A percentile compares a stretch with the other conserved stretches of the same genome.
phyloP scores from a whole-genome alignment of 2,888 invertebrate species.

The Harpalus rubripes region DNA sequence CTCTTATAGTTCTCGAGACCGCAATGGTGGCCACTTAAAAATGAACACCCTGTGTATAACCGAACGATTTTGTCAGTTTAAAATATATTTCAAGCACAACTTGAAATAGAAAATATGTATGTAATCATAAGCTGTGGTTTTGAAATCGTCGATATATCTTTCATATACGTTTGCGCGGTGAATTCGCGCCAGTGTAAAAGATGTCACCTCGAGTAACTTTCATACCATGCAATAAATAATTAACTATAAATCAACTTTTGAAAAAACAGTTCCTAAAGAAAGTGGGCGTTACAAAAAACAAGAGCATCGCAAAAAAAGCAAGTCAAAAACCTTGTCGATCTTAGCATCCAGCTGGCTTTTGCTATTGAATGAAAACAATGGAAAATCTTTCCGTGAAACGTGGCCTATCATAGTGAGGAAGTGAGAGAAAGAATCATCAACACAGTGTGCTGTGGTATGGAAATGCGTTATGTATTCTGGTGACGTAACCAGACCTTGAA shows the following conservation, averaged over 20 bases:
- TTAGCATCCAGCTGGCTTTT: neutral
- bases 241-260: neutral
- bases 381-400: constrained; percentile 51
- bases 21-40: no score
- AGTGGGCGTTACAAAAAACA: neutral
- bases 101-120: no score
- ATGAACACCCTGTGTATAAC: no score
- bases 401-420: constrained; percentile 29
- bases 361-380: constrained; percentile 46
- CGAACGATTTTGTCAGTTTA: no score
- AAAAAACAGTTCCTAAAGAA: neutral
- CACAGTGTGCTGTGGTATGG: constrained; percentile 12
- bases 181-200: no score
- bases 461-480: neutral
- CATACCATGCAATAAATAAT: no score
- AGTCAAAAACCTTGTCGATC: neutral
- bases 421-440: neutral
- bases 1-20: no score
- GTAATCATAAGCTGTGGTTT: no score
- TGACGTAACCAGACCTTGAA: constrained; percentile 15
- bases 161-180: no score
- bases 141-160: no score
- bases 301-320: neutral
- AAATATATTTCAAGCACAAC: no score
- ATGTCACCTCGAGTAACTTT: no score